Percentiles rank a stretch among this genome's conserved stretches.
Conservation (phyloP, 2,113 vertebrate genomes). For the Spea bombifrons region DNA sequence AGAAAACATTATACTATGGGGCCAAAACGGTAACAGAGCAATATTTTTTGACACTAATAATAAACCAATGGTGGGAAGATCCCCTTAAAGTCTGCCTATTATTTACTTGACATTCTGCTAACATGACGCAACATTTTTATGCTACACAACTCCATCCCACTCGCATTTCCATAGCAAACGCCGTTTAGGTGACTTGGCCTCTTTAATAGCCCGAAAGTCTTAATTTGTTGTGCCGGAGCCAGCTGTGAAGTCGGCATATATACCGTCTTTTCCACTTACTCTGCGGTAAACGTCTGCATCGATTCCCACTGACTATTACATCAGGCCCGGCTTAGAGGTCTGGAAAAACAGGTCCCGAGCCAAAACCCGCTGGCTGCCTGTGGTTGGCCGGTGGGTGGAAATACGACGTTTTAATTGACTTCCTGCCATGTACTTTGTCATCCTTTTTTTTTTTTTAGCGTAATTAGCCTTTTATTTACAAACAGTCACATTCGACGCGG, state of each 20-base stretch:
- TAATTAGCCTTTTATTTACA: slow-evolving; percentile 39
- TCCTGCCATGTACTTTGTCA: slow-evolving; percentile 28
- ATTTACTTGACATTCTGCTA: too few species aligned
- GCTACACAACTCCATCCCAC: too few species aligned
- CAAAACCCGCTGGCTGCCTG: slow-evolving; percentile 22
- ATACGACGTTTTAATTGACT: slow-evolving; percentile 40
- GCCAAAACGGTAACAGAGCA: too few species aligned
- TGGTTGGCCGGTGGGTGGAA: slow-evolving; percentile 35
- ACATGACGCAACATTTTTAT: too few species aligned
- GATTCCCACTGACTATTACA: slow-evolving; percentile 14
- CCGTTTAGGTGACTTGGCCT: neutral
- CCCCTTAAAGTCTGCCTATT: too few species aligned
- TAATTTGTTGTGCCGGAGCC: neutral
- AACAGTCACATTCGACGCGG: slow-evolving; percentile 7
- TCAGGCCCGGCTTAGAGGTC: slow-evolving; percentile 8
- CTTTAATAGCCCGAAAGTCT: too few species aligned
- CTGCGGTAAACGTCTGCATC: slow-evolving; percentile 27
- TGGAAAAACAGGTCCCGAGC: slow-evolving; percentile 16
- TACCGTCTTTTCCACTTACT: slow-evolving; percentile 12
- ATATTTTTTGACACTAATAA: too few species aligned
- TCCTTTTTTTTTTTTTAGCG: neutral
- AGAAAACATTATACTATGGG: too few species aligned
- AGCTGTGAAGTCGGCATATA: slow-evolving; percentile 3
- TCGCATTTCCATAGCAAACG: too few species aligned
- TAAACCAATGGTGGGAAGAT: too few species aligned